phyloP scores from a whole-genome alignment of 1,140 invertebrate species.

The Ridgeia piscesae region DNA sequence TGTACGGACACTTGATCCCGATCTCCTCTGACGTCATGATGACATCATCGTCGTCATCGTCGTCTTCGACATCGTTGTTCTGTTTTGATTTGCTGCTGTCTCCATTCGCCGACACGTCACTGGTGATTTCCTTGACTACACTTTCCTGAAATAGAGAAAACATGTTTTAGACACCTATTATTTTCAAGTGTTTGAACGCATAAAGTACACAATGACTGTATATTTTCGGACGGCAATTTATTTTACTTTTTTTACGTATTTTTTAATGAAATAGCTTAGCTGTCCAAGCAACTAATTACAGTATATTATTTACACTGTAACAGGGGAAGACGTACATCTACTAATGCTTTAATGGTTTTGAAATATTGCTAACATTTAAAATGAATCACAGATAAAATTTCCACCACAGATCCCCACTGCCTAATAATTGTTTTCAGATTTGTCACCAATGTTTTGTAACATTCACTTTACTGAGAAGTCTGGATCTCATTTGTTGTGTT shows the following conservation, averaged over 20 bases:
- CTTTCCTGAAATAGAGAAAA: slow-evolving; percentile 9
- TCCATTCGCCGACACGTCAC: neutral
- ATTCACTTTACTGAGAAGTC: too few relatives aligned
- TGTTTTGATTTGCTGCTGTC: neutral
- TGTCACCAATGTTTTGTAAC: too few relatives aligned
- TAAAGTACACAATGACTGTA: too few relatives aligned
- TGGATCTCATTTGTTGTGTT: too few relatives aligned
- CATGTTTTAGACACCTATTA: too few relatives aligned
- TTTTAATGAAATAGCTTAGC: too few relatives aligned
- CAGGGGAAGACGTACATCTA: too few relatives aligned
- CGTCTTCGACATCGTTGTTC: neutral
- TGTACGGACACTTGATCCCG: slow-evolving; percentile 32
- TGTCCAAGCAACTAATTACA: too few relatives aligned
- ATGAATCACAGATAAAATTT: neutral
- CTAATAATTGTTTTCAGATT: neutral
- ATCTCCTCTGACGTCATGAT: slow-evolving; percentile 31
- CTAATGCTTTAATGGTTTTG: neutral
- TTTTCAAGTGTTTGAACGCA: too few relatives aligned
- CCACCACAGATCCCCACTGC: neutral
- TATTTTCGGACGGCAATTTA: too few relatives aligned
- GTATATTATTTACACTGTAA: too few relatives aligned
- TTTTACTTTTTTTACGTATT: too few relatives aligned
- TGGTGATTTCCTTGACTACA: slow-evolving; percentile 9
- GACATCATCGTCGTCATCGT: slow-evolving; percentile 27
- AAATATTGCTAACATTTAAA: neutral